A percentile compares a stretch with the other conserved stretches of the same genome.
Evolutionary conservation across 2,113 vertebrate genomes (phyloP).

Genomic region (Gallinago jamesoni): DNA sequence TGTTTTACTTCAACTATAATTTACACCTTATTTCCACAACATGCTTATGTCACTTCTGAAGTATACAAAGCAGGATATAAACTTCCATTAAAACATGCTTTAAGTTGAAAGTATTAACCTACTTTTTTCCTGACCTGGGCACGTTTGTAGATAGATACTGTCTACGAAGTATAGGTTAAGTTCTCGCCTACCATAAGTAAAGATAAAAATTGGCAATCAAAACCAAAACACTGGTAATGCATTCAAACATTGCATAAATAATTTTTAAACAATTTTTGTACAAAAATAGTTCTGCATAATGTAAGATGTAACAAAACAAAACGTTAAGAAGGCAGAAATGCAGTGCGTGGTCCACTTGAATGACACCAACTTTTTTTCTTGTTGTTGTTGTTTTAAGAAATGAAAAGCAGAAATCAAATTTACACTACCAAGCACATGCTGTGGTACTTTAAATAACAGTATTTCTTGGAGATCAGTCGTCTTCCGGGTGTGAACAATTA

Average conservation of each 20-base stretch:
- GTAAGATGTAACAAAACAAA: conserved; percentile 88
- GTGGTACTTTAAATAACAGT: conserved; percentile 64
- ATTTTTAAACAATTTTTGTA: conserved; percentile 94
- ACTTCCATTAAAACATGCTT: conserved; percentile 80
- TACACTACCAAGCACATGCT: conserved; percentile 72
- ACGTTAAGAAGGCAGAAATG: conserved; percentile 80
- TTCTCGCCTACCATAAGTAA: conserved; percentile 75
- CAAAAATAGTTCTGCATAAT: conserved; percentile 97
- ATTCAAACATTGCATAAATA: conserved; percentile 91
- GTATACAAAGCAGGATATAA: conserved; percentile 73
- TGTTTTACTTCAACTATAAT: conserved; percentile 72
- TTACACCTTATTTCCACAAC: conserved; percentile 76
- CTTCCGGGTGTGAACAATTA: conserved; percentile 59
- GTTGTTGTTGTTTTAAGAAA: conserved; percentile 53
- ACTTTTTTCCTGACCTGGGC: conserved; percentile 69
- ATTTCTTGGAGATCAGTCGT: conserved; percentile 60
- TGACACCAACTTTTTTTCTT: conserved; percentile 56
- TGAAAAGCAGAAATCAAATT: conserved; percentile 71
- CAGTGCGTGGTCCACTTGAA: conserved; percentile 74
- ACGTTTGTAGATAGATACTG: conserved; percentile 72
- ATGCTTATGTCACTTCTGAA: conserved; percentile 76
- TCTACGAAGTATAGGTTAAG: conserved; percentile 71
- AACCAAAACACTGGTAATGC: conserved; percentile 84
- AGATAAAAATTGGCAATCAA: conserved; percentile 79
- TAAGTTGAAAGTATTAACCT: conserved; percentile 69